These are phyloP conservation scores for Apotomis betuletana DNA, from an alignment of 2,888 invertebrate species.

Conservation along the genomic window DNA sequence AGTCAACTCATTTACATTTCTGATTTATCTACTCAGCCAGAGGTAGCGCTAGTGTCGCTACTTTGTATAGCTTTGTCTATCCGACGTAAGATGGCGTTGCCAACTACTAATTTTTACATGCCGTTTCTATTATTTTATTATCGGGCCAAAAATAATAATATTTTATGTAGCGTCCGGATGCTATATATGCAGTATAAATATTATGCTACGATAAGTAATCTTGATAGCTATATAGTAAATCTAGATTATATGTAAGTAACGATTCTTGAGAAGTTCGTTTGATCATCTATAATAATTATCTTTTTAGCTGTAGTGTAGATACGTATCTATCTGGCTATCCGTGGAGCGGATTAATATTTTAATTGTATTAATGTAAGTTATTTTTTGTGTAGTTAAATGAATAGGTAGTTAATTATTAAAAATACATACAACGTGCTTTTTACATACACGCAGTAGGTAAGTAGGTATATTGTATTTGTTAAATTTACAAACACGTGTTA, in stretches of 20 bases:
- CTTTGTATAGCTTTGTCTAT: not conserved
- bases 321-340: too few relatives aligned
- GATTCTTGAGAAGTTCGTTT: too few relatives aligned
- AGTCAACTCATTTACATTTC: not conserved
- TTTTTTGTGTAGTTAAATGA: not conserved
- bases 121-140: too few relatives aligned
- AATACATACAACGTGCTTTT: not conserved
- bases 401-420: not conserved
- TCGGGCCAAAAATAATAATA: not conserved
- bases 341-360: not conserved
- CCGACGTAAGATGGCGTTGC: conserved; percentile 3
- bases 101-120: not conserved
- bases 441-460: not conserved
- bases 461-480: not conserved
- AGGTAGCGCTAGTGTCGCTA: conserved; percentile 11
- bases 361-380: not conserved
- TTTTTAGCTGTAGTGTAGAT: too few relatives aligned
- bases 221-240: conserved; percentile 1
- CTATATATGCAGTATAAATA: conserved; percentile 5
- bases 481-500: conserved; percentile 4
- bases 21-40: not conserved
- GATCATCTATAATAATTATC: too few relatives aligned
- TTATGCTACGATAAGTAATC: conserved; percentile 4
- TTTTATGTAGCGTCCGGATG: not conserved
- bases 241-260: not conserved